Conservation (phyloP, 35 echinoderm and acorn worm species). For the Apostichopus parvimensis region DNA sequence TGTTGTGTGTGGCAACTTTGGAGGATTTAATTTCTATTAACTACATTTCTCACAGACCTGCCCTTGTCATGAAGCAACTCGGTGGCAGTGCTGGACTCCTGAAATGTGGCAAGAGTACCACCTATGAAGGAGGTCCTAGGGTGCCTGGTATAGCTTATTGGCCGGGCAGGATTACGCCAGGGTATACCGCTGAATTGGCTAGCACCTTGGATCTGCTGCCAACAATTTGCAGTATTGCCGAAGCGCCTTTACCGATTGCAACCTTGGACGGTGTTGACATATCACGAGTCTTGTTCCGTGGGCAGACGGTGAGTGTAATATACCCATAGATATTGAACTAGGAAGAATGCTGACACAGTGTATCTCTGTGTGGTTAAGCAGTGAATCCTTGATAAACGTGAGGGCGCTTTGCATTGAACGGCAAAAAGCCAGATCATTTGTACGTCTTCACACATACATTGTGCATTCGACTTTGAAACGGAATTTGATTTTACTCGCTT, state of each 20-base stretch:
- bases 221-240: conserved; percentile 60
- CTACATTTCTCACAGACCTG: conserved; percentile 36
- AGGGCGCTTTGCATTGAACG: background rate
- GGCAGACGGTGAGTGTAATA: conserved; percentile 27
- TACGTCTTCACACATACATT: too few relatives aligned
- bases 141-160: conserved; percentile 69
- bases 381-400: too few relatives aligned
- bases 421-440: background rate
- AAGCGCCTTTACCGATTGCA: conserved; percentile 56
- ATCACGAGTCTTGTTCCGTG: conserved; percentile 33
- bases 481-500: too few relatives aligned
- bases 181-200: conserved; percentile 54
- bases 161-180: conserved; percentile 56
- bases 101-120: conserved; percentile 77
- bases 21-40: too few relatives aligned
- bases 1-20: too few relatives aligned
- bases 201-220: conserved; percentile 59
- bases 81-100: conserved; percentile 69
- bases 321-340: too few relatives aligned
- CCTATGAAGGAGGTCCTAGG: conserved; percentile 66
- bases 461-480: too few relatives aligned
- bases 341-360: too few relatives aligned
- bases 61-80: conserved; percentile 15
- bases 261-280: conserved; percentile 68
- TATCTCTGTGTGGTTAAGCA: too few relatives aligned